phyloP scores from a whole-genome alignment of 53 echinoderm and acorn worm species.

The Paracentrotus lividus region DNA sequence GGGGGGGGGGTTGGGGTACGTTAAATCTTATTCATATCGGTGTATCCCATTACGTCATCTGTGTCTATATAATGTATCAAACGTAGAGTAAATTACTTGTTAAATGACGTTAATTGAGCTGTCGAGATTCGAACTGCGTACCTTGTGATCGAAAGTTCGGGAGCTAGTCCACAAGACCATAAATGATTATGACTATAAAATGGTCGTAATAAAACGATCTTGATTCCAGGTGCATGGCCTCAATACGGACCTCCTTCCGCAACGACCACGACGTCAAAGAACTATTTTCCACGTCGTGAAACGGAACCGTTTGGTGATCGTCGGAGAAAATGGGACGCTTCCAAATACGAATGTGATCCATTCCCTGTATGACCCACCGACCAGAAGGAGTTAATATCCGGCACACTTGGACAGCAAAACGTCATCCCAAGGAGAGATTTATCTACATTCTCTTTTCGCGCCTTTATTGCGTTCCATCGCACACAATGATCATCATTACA shows the following conservation, averaged over 20 bases:
- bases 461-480: constrained; percentile 1
- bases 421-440: not conserved
- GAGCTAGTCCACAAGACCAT: too few species aligned
- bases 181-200: too few species aligned
- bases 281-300: constrained; percentile 18
- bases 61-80: too few species aligned
- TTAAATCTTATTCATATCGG: too few species aligned
- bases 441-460: not conserved
- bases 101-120: too few species aligned
- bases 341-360: constrained; percentile 14
- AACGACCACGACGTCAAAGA: not conserved
- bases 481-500: not conserved
- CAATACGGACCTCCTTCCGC: not conserved
- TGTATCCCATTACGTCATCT: too few species aligned
- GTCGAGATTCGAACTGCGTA: too few species aligned
- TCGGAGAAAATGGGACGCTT: not conserved
- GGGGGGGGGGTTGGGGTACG: too few species aligned
- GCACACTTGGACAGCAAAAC: not conserved
- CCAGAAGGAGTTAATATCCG: not conserved
- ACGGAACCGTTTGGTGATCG: not conserved
- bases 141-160: too few species aligned
- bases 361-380: constrained; percentile 10
- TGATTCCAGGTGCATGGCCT: not conserved
- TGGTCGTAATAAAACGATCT: too few species aligned
- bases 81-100: too few species aligned